Evolutionary conservation across 2,888 invertebrate genomes (phyloP), one percentile per base, ranked within the genome.

Genomic region (Corbicula japonica): DNA sequence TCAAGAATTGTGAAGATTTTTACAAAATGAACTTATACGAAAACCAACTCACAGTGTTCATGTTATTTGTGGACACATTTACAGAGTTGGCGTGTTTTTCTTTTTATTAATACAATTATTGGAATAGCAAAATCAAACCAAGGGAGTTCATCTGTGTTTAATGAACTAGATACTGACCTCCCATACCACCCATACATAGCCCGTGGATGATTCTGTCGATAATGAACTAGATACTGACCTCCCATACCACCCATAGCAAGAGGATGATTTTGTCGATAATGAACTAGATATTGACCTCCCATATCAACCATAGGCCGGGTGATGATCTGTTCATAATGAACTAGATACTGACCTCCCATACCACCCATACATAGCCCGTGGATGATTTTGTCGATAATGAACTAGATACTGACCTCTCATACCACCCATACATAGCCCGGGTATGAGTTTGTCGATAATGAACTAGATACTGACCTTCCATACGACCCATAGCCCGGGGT

Each of bases 331-430:
- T 91, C 21, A n/a, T n/a, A n/a, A n/a, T n/a, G n/a, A n/a, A n/a
- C n/a, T n/a, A n/a, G n/a, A n/a, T n/a, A 50, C 81, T 84, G 78
- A 91, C 91, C 82, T 34, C 88, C 88, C 5, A 87, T 72, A 6
- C 91, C 91, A 0, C 91, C 91, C 38, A 88, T 76, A 0, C 88
- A n/a, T n/a, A n/a, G 83, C 32, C 81, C 80, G 4, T 85, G 81
- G 21, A 91, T 89, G 12, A 91, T 81, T 71, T 91, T 88, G 54
- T 91, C 91, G n/a, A n/a, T n/a, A n/a, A n/a, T n/a, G n/a, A n/a
- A n/a, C n/a, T n/a, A n/a, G n/a, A n/a, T n/a, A 50, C 81, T 84
- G 78, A 91, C 91, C 82, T 34, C 88, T 88, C 5, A 87, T 72
- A 6, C 91, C 91, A 0, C 91, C 91, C 38, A 88, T 76, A 0